Percentiles rank a stretch among this genome's conserved stretches.
phyloP scores from a whole-genome alignment of 2,888 invertebrate genomes.

The Crocallis elinguaria region DNA sequence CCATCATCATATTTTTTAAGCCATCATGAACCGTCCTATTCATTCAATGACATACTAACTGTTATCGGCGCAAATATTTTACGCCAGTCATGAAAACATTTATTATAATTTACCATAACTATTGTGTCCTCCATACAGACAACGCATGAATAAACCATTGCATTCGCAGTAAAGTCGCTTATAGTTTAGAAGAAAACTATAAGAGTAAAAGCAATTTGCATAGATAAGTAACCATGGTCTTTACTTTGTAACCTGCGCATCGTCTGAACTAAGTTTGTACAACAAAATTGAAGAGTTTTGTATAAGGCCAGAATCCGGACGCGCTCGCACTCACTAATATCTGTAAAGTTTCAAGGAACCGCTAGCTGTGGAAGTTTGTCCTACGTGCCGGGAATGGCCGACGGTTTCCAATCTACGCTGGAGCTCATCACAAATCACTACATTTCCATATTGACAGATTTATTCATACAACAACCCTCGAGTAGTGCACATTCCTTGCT shows the following conservation, averaged over 20 bases:
- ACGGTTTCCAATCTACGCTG: conserved; percentile 17
- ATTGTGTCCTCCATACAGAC: conserved; percentile 35
- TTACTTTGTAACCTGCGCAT: conserved; percentile 47
- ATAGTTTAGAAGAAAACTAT: conserved; percentile 45
- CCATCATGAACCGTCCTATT: too few species aligned
- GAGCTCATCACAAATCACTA: conserved; percentile 55
- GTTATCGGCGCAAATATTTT: too few species aligned
- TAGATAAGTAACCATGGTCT: conserved; percentile 47
- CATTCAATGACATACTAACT: too few species aligned
- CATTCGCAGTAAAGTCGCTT: conserved; percentile 25
- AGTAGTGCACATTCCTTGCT: conserved; percentile 29
- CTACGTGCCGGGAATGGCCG: conserved; percentile 47
- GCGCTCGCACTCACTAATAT: conserved; percentile 47
- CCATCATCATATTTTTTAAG: too few species aligned
- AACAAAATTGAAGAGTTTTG: conserved; percentile 44
- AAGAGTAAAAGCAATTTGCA: conserved; percentile 49
- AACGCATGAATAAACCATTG: conserved; percentile 47
- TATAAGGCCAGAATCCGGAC: conserved; percentile 26
- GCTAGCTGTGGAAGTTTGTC: conserved; percentile 42
- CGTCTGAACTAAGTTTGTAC: conserved; percentile 41
- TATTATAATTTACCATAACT: conserved; percentile 22
- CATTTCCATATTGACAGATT: conserved; percentile 60
- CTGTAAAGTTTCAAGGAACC: conserved; percentile 42
- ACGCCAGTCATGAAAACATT: not conserved
- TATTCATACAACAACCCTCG: conserved; percentile 43